These are phyloP conservation scores for Myotis lucifugus DNA, from an alignment of 2,113 vertebrate species.

Conservation along the genomic window DNA sequence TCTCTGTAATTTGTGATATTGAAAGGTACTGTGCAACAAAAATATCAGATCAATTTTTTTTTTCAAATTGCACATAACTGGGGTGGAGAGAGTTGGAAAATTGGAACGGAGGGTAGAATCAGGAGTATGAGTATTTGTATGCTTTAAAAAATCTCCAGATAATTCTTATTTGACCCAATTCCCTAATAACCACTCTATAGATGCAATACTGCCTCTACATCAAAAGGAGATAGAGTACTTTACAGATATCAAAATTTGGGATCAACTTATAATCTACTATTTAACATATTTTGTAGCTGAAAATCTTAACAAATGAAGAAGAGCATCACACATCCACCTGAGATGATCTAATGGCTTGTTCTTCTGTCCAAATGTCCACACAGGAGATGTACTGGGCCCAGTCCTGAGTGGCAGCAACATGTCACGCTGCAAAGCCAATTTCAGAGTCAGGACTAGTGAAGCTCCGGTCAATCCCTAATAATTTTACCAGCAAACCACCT, in stretches of 20 bases:
- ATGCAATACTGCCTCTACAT: background rate
- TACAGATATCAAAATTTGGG: background rate
- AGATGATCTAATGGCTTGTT: background rate
- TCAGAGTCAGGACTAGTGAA: background rate
- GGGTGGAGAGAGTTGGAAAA: background rate
- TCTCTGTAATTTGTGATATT: background rate
- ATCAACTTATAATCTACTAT: background rate
- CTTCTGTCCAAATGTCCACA: background rate
- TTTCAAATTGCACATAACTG: background rate
- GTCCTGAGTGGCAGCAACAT: background rate
- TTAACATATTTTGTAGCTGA: background rate
- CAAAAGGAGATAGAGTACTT: constrained; percentile 8
- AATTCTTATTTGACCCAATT: background rate
- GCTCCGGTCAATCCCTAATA: background rate
- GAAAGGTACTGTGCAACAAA: background rate
- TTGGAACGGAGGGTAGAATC: background rate
- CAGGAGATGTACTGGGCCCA: background rate
- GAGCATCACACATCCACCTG: background rate
- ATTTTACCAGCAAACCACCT: constrained; percentile 56
- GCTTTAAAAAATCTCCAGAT: background rate
- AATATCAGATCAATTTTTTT: background rate
- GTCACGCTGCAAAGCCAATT: constrained; percentile 35
- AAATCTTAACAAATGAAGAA: background rate
- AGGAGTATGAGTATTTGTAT: background rate
- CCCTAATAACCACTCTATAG: background rate